A percentile compares a stretch with the other conserved stretches of the same genome.
Evolutionary conservation across 2,888 invertebrate genomes (phyloP).

Genomic region (Chrysopilus asiliformis): DNA sequence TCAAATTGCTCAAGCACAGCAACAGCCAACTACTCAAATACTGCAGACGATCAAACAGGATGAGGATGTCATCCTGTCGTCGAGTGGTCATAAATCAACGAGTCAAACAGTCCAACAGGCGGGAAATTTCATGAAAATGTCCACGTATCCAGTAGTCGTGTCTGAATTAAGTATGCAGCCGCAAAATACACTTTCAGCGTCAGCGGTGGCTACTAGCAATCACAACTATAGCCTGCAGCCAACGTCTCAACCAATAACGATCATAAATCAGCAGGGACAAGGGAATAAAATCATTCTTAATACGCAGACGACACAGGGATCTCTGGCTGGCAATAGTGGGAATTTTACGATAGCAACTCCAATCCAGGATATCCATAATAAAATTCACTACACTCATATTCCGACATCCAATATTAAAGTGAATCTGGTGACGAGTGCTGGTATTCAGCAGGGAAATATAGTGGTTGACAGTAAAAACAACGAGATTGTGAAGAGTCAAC

Average conservation of each 20-base stretch:
- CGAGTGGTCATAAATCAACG: neutral
- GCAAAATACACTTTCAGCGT: conserved; percentile 19
- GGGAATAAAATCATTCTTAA: conserved; percentile 33
- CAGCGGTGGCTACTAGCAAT: conserved; percentile 29
- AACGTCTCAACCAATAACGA: conserved; percentile 30
- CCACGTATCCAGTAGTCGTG: conserved; percentile 29
- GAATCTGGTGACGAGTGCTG: conserved; percentile 29
- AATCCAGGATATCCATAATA: conserved; percentile 26
- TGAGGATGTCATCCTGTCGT: conserved; percentile 19
- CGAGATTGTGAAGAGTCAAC: conserved; percentile 15
- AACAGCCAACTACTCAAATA: conserved; percentile 22
- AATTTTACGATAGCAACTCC: conserved; percentile 30
- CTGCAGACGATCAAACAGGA: conserved; percentile 24
- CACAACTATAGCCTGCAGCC: conserved; percentile 35
- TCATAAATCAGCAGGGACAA: conserved; percentile 24
- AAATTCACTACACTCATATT: conserved; percentile 31
- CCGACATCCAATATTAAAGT: conserved; percentile 32
- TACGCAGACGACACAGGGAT: conserved; percentile 20
- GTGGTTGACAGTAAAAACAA: conserved; percentile 17
- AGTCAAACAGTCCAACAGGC: conserved; percentile 19
- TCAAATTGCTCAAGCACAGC: conserved; percentile 22
- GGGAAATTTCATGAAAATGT: conserved; percentile 32
- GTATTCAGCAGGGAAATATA: conserved; percentile 21
- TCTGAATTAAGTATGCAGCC: conserved; percentile 26
- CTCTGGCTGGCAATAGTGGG: conserved; percentile 14